Conservation (phyloP, 2,888 invertebrate genomes). For the Margaritifera margaritifera region DNA sequence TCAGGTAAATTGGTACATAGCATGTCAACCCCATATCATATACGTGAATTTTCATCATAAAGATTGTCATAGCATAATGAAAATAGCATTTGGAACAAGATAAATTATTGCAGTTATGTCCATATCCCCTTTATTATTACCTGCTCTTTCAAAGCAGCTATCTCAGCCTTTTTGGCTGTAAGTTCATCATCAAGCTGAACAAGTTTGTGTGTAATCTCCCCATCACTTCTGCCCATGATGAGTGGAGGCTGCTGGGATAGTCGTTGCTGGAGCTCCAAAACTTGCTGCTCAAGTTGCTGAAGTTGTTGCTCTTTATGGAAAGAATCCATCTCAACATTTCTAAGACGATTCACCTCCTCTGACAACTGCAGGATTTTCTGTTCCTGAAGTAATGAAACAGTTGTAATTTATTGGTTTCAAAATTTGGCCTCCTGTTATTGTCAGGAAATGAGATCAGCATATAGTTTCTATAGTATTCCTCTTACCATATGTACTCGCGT, state of each 20-base stretch:
- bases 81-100: not conserved
- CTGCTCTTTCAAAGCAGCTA: constrained; percentile 64
- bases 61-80: no score
- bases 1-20: no score
- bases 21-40: no score
- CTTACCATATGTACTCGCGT: no score
- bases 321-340: constrained; percentile 59
- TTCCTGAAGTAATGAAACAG: constrained; percentile 48
- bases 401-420: no score
- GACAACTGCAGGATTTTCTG: constrained; percentile 61
- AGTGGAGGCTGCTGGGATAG: constrained; percentile 27
- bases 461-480: no score
- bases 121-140: constrained; percentile 31
- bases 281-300: constrained; percentile 58
- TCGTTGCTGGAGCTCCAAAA: constrained; percentile 46
- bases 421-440: no score
- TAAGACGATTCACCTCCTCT: constrained; percentile 62
- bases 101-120: not conserved
- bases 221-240: constrained; percentile 51
- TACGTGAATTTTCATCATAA: no score
- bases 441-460: no score
- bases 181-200: constrained; percentile 67
- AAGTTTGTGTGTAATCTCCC: constrained; percentile 57
- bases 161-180: constrained; percentile 59
- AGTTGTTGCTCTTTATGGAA: constrained; percentile 64